Percentiles rank a stretch among this genome's conserved stretches.
Conservation (phyloP, 1,140 invertebrate species). For the Eueides isabella region DNA sequence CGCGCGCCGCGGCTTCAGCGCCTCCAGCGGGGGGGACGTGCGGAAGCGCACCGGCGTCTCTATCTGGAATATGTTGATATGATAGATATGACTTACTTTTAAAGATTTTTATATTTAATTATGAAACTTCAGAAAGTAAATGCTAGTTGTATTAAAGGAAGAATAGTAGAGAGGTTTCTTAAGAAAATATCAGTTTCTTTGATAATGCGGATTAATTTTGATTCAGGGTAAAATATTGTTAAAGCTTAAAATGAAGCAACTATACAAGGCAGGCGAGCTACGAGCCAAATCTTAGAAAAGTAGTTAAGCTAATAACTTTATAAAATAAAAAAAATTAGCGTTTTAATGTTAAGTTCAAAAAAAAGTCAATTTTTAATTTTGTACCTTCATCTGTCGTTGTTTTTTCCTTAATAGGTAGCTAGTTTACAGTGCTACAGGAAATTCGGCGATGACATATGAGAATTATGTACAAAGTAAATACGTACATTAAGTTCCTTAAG, state of each 20-base stretch:
- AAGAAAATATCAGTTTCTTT: neutral
- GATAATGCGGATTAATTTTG: neutral
- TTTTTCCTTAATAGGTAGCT: neutral
- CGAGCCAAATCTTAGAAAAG: neutral
- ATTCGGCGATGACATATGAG: neutral
- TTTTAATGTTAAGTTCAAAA: neutral
- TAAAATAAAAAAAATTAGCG: neutral
- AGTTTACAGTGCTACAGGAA: neutral
- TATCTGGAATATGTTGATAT: conserved; percentile 49
- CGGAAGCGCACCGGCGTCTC: conserved; percentile 92
- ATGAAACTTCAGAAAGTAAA: neutral
- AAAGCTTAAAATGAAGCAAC: neutral
- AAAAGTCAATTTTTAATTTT: neutral
- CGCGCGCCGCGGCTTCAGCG: conserved; percentile 88
- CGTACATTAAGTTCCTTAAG: conserved; percentile 11
- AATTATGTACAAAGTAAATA: conserved; percentile 9
- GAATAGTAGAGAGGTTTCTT: neutral
- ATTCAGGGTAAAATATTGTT: neutral
- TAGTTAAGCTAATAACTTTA: neutral
- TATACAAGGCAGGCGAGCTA: neutral
- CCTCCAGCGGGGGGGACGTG: conserved; percentile 93
- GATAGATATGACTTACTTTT: neutral
- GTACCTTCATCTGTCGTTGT: neutral
- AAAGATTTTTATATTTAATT: too few species aligned
- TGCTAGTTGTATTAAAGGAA: neutral